These are phyloP conservation scores for Thalpophila matura DNA, from an alignment of 2,888 invertebrate genomes.

Conservation along the genomic window DNA sequence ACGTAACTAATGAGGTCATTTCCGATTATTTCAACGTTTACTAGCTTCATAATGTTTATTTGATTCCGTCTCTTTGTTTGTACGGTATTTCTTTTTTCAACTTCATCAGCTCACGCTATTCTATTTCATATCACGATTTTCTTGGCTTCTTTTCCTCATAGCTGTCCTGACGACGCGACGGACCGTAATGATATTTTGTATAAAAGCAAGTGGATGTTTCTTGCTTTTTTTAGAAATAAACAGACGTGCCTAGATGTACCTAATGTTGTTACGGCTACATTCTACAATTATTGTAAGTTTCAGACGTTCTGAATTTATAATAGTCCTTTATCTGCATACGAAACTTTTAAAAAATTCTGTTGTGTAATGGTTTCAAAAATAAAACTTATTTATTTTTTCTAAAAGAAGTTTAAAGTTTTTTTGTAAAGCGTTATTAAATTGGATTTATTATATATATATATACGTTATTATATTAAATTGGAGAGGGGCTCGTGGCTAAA, in stretches of 20 bases:
- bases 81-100: slow-evolving; percentile 36
- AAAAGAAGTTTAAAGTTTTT: background rate
- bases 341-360: slow-evolving; percentile 17
- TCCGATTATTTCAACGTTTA: slow-evolving; percentile 22
- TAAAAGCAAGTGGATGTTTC: slow-evolving; percentile 37
- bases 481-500: no score
- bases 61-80: slow-evolving; percentile 50
- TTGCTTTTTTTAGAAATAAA: slow-evolving; percentile 16
- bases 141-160: slow-evolving; percentile 55
- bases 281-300: slow-evolving; percentile 49
- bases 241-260: slow-evolving; percentile 15
- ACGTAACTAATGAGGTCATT: slow-evolving; percentile 4
- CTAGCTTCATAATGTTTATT: slow-evolving; percentile 53
- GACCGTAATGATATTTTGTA: slow-evolving; percentile 52
- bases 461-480: no score
- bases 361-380: slow-evolving; percentile 7
- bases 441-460: no score
- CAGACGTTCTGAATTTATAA: slow-evolving; percentile 35
- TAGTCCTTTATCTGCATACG: slow-evolving; percentile 12
- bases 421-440: slow-evolving; percentile 2
- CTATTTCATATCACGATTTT: slow-evolving; percentile 59
- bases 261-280: slow-evolving; percentile 24
- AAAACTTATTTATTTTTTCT: background rate
- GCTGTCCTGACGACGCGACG: slow-evolving; percentile 30
- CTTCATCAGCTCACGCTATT: slow-evolving; percentile 50